These are phyloP conservation scores for Heteronetta atricapilla DNA, from an alignment of 2,113 vertebrate species.

Conservation along the genomic window DNA sequence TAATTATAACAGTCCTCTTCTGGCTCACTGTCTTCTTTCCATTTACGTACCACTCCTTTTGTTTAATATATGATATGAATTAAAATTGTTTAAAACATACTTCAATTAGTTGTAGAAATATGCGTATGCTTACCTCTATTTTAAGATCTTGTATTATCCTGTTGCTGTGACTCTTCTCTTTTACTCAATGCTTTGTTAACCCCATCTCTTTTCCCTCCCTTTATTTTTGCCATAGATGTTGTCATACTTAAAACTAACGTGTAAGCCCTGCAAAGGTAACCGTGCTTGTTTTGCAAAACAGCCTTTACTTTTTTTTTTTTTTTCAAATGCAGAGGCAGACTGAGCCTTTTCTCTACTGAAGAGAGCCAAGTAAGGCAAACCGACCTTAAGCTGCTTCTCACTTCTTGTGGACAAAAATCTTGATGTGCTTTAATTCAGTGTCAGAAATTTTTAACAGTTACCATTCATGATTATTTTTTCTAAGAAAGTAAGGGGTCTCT, in stretches of 20 bases:
- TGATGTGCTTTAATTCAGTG: neutral
- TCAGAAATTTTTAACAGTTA: neutral
- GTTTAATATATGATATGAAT: neutral
- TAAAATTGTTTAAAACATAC: neutral
- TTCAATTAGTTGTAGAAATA: neutral
- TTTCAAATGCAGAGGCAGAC: neutral
- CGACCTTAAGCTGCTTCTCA: neutral
- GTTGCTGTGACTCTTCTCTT: neutral
- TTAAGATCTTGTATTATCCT: neutral
- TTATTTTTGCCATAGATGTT: neutral
- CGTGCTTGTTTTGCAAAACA: neutral
- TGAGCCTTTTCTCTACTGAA: neutral
- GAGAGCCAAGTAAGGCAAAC: neutral
- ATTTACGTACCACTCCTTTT: neutral
- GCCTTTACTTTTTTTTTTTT: neutral
- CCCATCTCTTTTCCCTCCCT: rapidly evolving
- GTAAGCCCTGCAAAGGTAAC: neutral
- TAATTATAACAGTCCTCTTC: neutral
- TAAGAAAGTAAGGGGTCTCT: neutral
- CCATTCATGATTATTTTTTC: neutral
- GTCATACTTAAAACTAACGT: neutral
- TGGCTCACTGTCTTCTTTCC: neutral
- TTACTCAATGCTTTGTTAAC: neutral
- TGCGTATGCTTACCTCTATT: neutral
- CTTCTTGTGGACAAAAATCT: neutral